Percentiles rank a stretch among this genome's conserved stretches.
phyloP scores from a whole-genome alignment of 92 coral and sea anemone species.

The Diadumene lineata region DNA sequence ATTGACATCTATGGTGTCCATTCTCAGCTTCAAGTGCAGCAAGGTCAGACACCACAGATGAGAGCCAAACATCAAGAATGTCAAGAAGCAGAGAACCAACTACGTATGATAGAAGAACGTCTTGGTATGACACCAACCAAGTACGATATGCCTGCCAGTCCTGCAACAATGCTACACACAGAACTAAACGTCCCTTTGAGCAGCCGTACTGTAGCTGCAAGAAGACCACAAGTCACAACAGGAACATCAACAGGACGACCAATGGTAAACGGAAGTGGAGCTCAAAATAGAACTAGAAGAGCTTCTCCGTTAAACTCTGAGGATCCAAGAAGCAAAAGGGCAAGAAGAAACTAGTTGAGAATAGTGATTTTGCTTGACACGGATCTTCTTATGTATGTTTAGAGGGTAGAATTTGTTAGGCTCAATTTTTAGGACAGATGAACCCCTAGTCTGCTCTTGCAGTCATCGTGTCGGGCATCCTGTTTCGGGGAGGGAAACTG shows the following conservation, averaged over 20 bases:
- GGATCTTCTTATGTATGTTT: too few relatives aligned
- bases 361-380: too few relatives aligned
- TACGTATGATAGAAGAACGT: conserved; percentile 92
- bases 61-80: conserved; percentile 88
- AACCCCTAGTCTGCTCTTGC: too few relatives aligned
- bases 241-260: conserved; percentile 41
- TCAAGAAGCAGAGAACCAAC: conserved; percentile 93
- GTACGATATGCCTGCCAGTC: conserved; percentile 99
- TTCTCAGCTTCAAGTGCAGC: conserved; percentile 76
- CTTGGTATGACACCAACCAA: conserved; percentile 98
- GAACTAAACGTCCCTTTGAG: conserved; percentile 78
- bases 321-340: conserved; percentile 71
- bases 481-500: too few relatives aligned
- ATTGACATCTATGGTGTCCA: background rate
- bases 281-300: conserved; percentile 44
- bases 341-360: conserved; percentile 38
- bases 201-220: conserved; percentile 63
- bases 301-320: conserved; percentile 61
- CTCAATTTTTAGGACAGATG: too few relatives aligned
- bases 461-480: too few relatives aligned
- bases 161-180: conserved; percentile 94
- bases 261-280: conserved; percentile 65
- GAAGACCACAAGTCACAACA: conserved; percentile 55
- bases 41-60: conserved; percentile 96
- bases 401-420: too few relatives aligned